phyloP scores from a whole-genome alignment of 2,113 vertebrate species.

The Hydropotes inermis region DNA sequence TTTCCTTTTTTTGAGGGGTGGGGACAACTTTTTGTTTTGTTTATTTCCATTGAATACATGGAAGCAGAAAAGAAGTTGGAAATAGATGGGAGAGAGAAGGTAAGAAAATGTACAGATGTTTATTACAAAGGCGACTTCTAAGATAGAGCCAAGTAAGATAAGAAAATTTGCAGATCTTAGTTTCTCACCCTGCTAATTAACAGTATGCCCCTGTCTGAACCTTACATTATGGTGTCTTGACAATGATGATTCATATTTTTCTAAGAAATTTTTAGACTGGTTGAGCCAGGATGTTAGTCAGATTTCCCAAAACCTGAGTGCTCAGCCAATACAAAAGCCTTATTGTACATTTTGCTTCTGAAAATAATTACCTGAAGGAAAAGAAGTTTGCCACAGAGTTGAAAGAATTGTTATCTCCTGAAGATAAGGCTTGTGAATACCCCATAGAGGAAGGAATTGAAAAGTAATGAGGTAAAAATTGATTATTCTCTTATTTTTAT shows the following conservation, averaged over 20 bases:
- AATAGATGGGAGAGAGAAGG: background rate
- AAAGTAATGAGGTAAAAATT: conserved; percentile 66
- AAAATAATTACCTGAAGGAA: conserved; percentile 59
- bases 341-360: conserved; percentile 35
- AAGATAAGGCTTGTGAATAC: conserved; percentile 54
- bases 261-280: conserved; percentile 24
- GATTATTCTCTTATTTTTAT: conserved; percentile 49
- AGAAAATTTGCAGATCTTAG: conserved; percentile 5
- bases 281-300: background rate
- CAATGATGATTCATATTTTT: conserved; percentile 34
- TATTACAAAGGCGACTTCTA: background rate
- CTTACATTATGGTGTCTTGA: conserved; percentile 23
- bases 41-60: background rate
- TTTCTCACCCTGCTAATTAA: conserved; percentile 37
- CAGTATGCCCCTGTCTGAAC: background rate
- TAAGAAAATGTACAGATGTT: background rate
- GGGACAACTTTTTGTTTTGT: background rate
- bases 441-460: conserved; percentile 49
- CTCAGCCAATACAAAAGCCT: conserved; percentile 16
- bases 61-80: background rate
- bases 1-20: background rate
- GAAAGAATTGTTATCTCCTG: conserved; percentile 52
- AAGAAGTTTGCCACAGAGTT: conserved; percentile 54
- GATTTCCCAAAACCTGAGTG: background rate
- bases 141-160: conserved; percentile 1